phyloP scores from a whole-genome alignment of 2,797 vertebrate species.

The Syngnathus rostellatus region DNA sequence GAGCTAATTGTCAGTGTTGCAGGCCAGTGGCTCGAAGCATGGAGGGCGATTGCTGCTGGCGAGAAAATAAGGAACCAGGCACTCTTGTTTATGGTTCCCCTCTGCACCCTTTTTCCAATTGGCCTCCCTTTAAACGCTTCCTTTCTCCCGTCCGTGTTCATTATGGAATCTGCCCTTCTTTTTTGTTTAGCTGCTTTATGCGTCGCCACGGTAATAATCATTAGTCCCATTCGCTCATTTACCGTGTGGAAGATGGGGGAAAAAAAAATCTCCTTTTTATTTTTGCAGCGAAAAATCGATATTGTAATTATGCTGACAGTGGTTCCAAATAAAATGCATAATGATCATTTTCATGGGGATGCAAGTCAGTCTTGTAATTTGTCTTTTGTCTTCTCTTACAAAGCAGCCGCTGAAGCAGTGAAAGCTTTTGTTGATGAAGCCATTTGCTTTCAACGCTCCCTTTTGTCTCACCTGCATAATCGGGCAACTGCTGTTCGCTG shows the following conservation, averaged over 20 bases:
- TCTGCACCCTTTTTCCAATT: conserved; percentile 27
- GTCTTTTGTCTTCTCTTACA: too few relatives aligned
- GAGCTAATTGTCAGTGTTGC: conserved; percentile 41
- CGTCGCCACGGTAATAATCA: not conserved
- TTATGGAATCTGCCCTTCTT: conserved; percentile 1
- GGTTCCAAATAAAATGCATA: too few relatives aligned
- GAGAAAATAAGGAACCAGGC: conserved; percentile 49
- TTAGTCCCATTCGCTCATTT: not conserved
- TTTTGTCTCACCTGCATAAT: too few relatives aligned
- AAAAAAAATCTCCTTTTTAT: not conserved
- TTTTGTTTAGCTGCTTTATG: conserved; percentile 7
- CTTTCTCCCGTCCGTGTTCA: conserved; percentile 7
- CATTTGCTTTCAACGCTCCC: too few relatives aligned
- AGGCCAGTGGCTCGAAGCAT: conserved; percentile 28
- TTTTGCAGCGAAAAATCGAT: too few relatives aligned
- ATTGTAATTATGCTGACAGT: too few relatives aligned
- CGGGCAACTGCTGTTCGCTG: too few relatives aligned
- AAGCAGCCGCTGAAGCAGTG: too few relatives aligned
- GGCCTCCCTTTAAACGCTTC: conserved; percentile 16
- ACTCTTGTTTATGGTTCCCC: conserved; percentile 35
- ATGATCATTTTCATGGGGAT: too few relatives aligned
- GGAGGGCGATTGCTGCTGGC: conserved; percentile 14
- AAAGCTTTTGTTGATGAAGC: too few relatives aligned
- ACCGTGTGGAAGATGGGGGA: not conserved
- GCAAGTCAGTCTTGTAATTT: too few relatives aligned